Conservation (phyloP, 2,888 invertebrate species). For the Melanophora roralis region DNA sequence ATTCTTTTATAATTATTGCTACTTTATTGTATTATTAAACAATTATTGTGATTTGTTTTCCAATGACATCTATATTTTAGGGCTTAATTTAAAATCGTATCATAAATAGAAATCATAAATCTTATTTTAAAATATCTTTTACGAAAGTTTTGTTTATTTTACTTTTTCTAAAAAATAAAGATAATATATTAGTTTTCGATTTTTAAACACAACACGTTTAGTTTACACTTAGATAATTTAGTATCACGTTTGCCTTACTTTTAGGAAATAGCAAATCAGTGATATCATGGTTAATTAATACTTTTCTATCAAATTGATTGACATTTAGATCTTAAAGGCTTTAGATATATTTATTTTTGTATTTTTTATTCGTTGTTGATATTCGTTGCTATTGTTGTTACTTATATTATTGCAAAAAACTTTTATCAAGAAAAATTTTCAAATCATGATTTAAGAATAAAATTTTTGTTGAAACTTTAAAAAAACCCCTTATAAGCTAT, state of each 20-base stretch:
- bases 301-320: constrained; percentile 36
- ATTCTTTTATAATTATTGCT: constrained; percentile 74
- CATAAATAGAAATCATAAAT: constrained; percentile 57
- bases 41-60: constrained; percentile 66
- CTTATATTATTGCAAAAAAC: too few relatives aligned
- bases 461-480: too few relatives aligned
- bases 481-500: too few relatives aligned
- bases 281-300: constrained; percentile 13
- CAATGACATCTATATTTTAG: constrained; percentile 31
- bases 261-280: not conserved
- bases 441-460: too few relatives aligned
- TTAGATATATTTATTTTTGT: not conserved
- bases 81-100: constrained; percentile 43
- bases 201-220: constrained; percentile 28
- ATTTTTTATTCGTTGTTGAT: not conserved
- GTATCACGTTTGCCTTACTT: constrained; percentile 38
- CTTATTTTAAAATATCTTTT: constrained; percentile 23
- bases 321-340: constrained; percentile 29
- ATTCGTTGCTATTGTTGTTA: not conserved
- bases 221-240: not conserved
- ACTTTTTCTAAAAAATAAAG: not conserved
- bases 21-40: constrained; percentile 76
- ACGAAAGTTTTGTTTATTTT: constrained; percentile 7
- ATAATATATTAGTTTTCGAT: not conserved
- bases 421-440: too few relatives aligned